Conservation (phyloP, 2,888 invertebrate genomes). For the Girardia tigrina region DNA sequence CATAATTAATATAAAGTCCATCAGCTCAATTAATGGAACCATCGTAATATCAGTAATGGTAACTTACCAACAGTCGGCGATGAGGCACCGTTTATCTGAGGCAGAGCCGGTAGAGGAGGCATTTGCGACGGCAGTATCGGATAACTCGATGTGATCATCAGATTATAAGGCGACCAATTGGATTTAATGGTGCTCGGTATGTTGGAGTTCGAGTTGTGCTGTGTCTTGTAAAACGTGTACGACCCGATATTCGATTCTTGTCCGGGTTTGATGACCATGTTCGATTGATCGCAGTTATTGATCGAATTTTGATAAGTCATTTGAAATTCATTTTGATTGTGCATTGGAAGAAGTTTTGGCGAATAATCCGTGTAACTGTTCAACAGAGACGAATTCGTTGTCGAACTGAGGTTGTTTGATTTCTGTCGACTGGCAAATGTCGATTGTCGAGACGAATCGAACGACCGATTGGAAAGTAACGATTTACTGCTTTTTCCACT, state of each 20-base stretch:
- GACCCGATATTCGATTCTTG: background rate
- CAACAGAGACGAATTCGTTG: background rate
- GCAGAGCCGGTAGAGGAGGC: background rate
- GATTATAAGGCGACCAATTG: constrained; percentile 2
- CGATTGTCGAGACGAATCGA: background rate
- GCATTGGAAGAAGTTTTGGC: background rate
- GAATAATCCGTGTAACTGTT: background rate
- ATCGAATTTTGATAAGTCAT: background rate
- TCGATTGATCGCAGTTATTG: background rate
- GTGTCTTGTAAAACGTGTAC: background rate
- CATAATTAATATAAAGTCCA: too few relatives aligned
- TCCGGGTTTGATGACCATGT: background rate
- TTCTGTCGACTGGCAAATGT: background rate
- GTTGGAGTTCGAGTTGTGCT: background rate
- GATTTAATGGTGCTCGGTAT: background rate
- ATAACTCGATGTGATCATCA: background rate
- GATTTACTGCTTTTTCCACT: background rate
- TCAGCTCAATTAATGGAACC: too few relatives aligned
- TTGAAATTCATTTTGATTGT: background rate
- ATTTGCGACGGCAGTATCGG: background rate
- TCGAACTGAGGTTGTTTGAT: background rate
- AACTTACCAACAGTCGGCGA: background rate
- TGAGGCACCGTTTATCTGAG: background rate
- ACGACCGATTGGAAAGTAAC: background rate
- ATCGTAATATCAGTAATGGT: too few relatives aligned